Conservation (phyloP, 2,888 invertebrate genomes). For the Drosophila pseudotakahashii region DNA sequence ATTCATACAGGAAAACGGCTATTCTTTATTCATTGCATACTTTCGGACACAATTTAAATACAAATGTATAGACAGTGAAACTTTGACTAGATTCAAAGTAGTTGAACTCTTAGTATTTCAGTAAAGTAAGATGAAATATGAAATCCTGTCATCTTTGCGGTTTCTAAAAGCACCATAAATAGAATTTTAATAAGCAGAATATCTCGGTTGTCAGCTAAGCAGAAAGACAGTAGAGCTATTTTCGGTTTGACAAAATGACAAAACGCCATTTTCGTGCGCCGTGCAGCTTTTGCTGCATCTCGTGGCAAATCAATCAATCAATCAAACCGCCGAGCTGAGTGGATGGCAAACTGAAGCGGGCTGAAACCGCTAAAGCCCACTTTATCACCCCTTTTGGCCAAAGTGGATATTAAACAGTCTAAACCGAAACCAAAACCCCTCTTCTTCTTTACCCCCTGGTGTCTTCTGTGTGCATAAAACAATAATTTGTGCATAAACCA, state of each 20-base stretch:
- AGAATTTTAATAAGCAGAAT: neutral
- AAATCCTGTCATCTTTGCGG: too few relatives aligned
- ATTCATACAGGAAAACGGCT: too few relatives aligned
- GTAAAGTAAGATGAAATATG: too few relatives aligned
- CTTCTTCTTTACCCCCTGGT: slow-evolving; percentile 1
- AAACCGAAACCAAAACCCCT: neutral
- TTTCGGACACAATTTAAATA: too few relatives aligned
- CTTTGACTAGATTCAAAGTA: too few relatives aligned
- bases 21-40: too few relatives aligned
- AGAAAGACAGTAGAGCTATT: neutral
- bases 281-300: slow-evolving; percentile 39
- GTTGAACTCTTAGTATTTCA: too few relatives aligned
- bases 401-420: slow-evolving; percentile 30
- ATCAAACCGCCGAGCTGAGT: slow-evolving; percentile 24
- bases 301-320: slow-evolving; percentile 48
- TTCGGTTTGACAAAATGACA: neutral
- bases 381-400: slow-evolving; percentile 1
- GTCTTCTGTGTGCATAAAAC: slow-evolving; percentile 49
- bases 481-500: slow-evolving; percentile 64
- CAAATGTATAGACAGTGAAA: too few relatives aligned
- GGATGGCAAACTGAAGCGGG: slow-evolving; percentile 27
- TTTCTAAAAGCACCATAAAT: too few relatives aligned
- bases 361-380: slow-evolving; percentile 25
- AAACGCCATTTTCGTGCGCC: neutral
- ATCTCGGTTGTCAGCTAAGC: neutral